Percentiles rank a stretch among this genome's conserved stretches.
phyloP scores from a whole-genome alignment of 2,113 vertebrate species.

The Lamprologus speciosus region DNA sequence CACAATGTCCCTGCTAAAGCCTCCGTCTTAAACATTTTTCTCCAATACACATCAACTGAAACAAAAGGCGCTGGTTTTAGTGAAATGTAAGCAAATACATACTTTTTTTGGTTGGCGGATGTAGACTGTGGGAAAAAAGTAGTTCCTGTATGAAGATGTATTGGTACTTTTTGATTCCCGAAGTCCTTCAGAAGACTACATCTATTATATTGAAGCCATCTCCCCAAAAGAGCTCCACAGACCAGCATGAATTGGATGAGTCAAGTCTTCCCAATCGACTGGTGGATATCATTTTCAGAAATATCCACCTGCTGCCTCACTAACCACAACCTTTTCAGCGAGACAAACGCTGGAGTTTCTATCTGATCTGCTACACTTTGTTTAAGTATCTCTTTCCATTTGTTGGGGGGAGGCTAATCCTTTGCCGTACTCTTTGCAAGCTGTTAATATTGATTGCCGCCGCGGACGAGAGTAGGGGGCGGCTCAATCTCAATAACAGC shows the following conservation, averaged over 20 bases:
- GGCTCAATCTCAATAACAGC: conserved; percentile 75
- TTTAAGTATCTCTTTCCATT: conserved; percentile 66
- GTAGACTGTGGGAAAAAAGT: too few relatives aligned
- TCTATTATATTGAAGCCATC: background rate
- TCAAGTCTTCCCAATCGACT: background rate
- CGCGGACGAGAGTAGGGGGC: conserved; percentile 39
- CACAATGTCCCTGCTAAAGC: background rate
- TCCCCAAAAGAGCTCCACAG: background rate
- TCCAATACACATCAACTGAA: background rate
- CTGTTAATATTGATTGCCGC: conserved; percentile 75
- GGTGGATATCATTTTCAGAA: background rate
- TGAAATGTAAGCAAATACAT: background rate
- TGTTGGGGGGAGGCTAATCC: conserved; percentile 43
- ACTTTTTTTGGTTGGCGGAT: background rate
- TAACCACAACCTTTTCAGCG: background rate
- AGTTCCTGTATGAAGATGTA: background rate
- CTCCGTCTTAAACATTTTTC: background rate
- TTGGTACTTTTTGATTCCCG: background rate
- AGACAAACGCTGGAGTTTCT: background rate
- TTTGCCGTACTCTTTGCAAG: conserved; percentile 59
- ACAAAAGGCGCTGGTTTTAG: background rate
- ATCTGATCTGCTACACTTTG: conserved; percentile 50
- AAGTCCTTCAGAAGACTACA: background rate
- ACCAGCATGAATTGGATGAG: background rate
- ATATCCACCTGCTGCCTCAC: background rate